Percentiles rank a stretch among this genome's conserved stretches.
These are phyloP conservation scores for Entelurus aequoreus DNA, from an alignment of 2,113 vertebrate genomes.

Conservation along the genomic window DNA sequence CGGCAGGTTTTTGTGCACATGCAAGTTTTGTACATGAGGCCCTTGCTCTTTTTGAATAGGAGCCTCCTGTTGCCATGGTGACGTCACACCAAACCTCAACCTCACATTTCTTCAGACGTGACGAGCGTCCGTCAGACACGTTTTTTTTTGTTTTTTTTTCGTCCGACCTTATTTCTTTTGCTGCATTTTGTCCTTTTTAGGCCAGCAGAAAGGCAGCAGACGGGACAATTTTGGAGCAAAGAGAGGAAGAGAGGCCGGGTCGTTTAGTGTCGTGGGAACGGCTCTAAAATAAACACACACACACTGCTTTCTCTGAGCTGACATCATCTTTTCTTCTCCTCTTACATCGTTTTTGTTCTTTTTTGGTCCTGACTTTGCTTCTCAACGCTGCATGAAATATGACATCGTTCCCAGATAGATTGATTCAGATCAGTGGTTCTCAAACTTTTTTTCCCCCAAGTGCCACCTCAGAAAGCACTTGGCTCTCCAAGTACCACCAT, in stretches of 20 bases:
- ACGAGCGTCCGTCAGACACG: background rate
- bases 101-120: no score
- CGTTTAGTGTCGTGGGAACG: constrained; percentile 48
- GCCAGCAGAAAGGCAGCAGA: constrained; percentile 41
- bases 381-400: no score
- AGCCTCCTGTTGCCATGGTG: no score
- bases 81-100: no score
- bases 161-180: background rate
- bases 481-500: no score
- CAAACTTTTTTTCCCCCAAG: no score
- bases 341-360: background rate
- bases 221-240: constrained; percentile 46
- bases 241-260: constrained; percentile 17
- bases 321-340: background rate
- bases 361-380: background rate
- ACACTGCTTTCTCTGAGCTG: constrained; percentile 12
- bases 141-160: background rate
- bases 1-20: no score
- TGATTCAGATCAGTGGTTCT: no score
- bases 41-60: no score
- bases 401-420: no score
- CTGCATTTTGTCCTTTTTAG: constrained; percentile 38
- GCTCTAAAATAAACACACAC: constrained; percentile 15
- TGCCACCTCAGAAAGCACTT: no score
- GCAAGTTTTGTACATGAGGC: no score